phyloP scores from a whole-genome alignment of 1,140 invertebrate species.

The Bicyclus anynana region DNA sequence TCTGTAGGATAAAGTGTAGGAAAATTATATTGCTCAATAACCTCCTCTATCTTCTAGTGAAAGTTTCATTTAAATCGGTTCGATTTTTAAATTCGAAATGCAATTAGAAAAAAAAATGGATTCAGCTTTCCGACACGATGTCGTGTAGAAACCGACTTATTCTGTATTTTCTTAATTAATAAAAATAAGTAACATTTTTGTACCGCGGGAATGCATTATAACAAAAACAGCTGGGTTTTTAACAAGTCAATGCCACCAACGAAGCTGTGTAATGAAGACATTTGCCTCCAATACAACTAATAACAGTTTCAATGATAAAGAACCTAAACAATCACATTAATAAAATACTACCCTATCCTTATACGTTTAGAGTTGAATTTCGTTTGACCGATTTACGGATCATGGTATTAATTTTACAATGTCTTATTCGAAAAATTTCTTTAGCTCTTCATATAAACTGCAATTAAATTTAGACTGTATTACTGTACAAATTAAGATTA shows the following conservation, averaged over 20 bases:
- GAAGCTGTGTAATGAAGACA: conserved; percentile 35
- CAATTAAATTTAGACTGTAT: conserved; percentile 15
- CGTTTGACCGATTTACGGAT: neutral
- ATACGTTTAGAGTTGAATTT: neutral
- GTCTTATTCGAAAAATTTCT: conserved; percentile 27
- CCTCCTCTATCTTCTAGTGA: too few relatives aligned
- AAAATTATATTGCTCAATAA: too few relatives aligned
- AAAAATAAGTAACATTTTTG: too few relatives aligned
- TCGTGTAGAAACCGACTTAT: too few relatives aligned
- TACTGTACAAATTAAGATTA: neutral
- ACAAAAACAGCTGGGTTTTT: conserved; percentile 21
- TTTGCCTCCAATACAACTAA: conserved; percentile 31
- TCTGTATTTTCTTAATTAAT: too few relatives aligned
- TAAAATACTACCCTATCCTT: conserved; percentile 5
- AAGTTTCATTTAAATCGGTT: too few relatives aligned
- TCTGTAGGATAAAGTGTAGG: too few relatives aligned
- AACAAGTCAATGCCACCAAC: conserved; percentile 32
- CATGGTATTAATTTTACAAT: conserved; percentile 28
- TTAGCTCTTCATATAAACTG: conserved; percentile 9
- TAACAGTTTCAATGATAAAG: conserved; percentile 31
- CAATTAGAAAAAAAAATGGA: too few relatives aligned
- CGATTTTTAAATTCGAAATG: too few relatives aligned
- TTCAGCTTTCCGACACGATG: too few relatives aligned
- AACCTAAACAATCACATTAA: conserved; percentile 4
- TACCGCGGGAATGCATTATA: neutral